Evolutionary conservation across 2,888 invertebrate genomes (phyloP).

Genomic region (Chaetogeoica ovagalla): DNA sequence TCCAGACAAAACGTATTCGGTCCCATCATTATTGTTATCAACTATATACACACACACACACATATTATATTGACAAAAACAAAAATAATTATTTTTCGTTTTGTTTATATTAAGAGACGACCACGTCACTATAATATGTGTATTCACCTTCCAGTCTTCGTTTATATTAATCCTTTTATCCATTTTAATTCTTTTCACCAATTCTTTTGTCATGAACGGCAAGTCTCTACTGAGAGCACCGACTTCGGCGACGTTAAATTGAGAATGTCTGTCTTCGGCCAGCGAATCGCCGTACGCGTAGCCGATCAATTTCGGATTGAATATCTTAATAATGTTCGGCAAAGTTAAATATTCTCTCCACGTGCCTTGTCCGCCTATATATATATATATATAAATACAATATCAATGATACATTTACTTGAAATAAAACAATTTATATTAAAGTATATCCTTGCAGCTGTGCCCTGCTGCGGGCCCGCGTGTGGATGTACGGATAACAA

Average conservation of each 20-base stretch:
- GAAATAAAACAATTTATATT: too few species aligned
- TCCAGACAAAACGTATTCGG: conserved; percentile 68
- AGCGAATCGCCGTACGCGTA: conserved; percentile 65
- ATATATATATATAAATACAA: neutral
- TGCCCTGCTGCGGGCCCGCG: too few species aligned
- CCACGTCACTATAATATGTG: neutral
- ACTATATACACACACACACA: conserved; percentile 57
- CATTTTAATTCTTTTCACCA: conserved; percentile 63
- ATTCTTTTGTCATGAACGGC: conserved; percentile 64
- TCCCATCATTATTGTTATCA: conserved; percentile 67
- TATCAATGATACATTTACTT: too few species aligned
- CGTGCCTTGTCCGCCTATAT: conserved; percentile 62
- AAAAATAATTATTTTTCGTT: too few species aligned
- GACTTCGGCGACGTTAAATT: conserved; percentile 67
- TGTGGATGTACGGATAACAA: too few species aligned
- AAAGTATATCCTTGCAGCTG: too few species aligned
- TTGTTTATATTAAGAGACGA: too few species aligned
- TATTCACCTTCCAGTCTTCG: conserved; percentile 66
- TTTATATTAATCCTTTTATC: conserved; percentile 64
- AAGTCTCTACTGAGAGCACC: conserved; percentile 66
- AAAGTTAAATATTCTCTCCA: conserved; percentile 65
- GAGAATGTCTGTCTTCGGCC: conserved; percentile 61
- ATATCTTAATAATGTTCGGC: conserved; percentile 68
- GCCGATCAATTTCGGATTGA: conserved; percentile 68
- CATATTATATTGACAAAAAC: neutral